Evolutionary conservation across 2,888 invertebrate species (phyloP).

Genomic region (Eumerus sabulonum): DNA sequence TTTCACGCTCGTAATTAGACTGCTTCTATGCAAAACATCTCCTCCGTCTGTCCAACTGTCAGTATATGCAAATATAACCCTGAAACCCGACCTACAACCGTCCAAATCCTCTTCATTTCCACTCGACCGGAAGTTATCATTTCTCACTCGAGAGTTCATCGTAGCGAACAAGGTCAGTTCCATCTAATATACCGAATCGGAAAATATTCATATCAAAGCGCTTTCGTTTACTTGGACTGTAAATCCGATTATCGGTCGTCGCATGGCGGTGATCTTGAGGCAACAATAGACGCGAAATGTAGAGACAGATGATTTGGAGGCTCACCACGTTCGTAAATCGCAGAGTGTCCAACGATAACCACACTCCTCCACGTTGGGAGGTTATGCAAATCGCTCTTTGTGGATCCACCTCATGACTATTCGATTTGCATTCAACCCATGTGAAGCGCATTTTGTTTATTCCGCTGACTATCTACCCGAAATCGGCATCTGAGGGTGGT

Average conservation of each 20-base stretch:
- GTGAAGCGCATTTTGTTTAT: conserved; percentile 13
- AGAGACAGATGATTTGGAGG: neutral
- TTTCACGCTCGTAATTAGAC: too few relatives aligned
- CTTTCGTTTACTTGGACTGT: too few relatives aligned
- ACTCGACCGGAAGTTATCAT: too few relatives aligned
- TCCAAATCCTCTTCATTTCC: too few relatives aligned
- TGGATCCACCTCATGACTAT: neutral
- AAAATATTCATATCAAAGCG: too few relatives aligned
- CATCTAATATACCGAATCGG: too few relatives aligned
- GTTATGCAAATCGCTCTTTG: conserved; percentile 29
- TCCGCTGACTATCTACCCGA: too few relatives aligned
- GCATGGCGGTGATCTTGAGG: conserved; percentile 36
- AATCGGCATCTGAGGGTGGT: neutral
- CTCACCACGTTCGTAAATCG: conserved; percentile 49
- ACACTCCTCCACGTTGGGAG: conserved; percentile 30
- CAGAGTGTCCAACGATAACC: conserved; percentile 38
- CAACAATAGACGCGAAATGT: conserved; percentile 8
- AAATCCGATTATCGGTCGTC: conserved; percentile 11
- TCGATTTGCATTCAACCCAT: conserved; percentile 36
- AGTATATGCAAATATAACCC: neutral
- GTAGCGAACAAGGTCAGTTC: neutral
- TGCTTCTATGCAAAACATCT: too few relatives aligned
- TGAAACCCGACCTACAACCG: too few relatives aligned
- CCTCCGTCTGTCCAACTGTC: too few relatives aligned
- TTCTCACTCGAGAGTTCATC: neutral